These are phyloP conservation scores for Drosophila histrio DNA, from an alignment of 2,888 invertebrate genomes.

Conservation along the genomic window DNA sequence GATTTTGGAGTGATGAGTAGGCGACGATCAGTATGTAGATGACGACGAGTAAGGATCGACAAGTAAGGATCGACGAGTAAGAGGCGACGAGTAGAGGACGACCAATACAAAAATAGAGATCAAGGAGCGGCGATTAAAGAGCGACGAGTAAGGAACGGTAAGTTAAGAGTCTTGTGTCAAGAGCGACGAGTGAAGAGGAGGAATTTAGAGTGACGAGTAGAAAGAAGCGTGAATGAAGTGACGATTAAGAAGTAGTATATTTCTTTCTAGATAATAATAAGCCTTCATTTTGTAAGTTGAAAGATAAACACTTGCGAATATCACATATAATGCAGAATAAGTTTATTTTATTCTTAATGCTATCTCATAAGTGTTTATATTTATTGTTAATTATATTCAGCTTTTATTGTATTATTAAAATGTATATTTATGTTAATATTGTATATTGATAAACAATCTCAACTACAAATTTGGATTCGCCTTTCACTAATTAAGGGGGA, in stretches of 20 bases:
- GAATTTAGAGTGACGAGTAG: background rate
- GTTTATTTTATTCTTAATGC: background rate
- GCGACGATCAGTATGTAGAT: too few species aligned
- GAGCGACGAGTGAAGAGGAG: background rate
- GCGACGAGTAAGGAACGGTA: background rate
- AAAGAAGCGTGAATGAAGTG: background rate
- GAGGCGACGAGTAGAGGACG: background rate
- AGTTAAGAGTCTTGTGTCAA: background rate
- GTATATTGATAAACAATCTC: background rate
- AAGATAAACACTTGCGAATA: too few species aligned
- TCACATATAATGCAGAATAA: background rate
- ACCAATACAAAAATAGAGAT: too few species aligned
- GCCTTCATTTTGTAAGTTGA: too few species aligned
- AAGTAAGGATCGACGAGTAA: too few species aligned
- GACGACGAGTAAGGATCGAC: background rate
- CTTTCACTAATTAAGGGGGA: background rate
- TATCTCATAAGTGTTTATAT: too few species aligned
- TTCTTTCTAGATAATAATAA: too few species aligned
- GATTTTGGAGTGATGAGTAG: too few species aligned
- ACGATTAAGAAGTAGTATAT: background rate
- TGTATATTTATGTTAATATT: background rate
- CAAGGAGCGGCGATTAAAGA: background rate
- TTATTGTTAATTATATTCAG: background rate
- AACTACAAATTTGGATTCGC: background rate
- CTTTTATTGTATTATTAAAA: background rate